These are phyloP conservation scores for Canis aureus DNA, from an alignment of 2,113 vertebrate genomes.

Conservation along the genomic window DNA sequence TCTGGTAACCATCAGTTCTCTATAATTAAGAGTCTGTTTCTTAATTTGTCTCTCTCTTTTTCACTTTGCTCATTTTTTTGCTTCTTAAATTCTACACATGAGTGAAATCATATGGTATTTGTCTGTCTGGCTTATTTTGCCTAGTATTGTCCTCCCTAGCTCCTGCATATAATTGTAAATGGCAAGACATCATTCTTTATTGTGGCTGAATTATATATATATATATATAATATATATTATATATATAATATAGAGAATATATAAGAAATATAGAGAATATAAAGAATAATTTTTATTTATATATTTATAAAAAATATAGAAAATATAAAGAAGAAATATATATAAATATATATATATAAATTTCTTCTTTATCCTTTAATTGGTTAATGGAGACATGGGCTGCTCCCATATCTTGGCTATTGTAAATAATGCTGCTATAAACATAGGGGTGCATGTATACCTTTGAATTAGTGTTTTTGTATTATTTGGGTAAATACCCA, in stretches of 20 bases:
- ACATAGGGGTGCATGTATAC: background rate
- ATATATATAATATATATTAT: background rate
- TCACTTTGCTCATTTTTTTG: background rate
- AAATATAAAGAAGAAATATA: background rate
- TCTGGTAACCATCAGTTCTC: background rate
- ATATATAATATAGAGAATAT: too few relatives aligned
- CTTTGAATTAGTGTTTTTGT: background rate
- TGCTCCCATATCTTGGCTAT: background rate
- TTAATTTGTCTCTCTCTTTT: background rate
- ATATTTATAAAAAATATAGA: background rate
- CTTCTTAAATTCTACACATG: background rate
- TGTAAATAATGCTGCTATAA: background rate
- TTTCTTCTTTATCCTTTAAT: background rate
- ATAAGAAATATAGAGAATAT: too few relatives aligned
- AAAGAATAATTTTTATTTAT: too few relatives aligned
- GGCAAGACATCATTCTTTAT: background rate
- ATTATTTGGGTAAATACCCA: background rate
- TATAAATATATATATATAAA: background rate
- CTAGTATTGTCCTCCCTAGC: background rate
- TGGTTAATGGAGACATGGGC: background rate
- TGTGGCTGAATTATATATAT: background rate
- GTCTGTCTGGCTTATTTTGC: background rate
- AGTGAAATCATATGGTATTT: background rate
- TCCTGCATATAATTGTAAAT: background rate
- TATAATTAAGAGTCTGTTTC: background rate